These are phyloP conservation scores for Lithophane semibrunnea DNA, from an alignment of 2,888 invertebrate species.

Conservation along the genomic window DNA sequence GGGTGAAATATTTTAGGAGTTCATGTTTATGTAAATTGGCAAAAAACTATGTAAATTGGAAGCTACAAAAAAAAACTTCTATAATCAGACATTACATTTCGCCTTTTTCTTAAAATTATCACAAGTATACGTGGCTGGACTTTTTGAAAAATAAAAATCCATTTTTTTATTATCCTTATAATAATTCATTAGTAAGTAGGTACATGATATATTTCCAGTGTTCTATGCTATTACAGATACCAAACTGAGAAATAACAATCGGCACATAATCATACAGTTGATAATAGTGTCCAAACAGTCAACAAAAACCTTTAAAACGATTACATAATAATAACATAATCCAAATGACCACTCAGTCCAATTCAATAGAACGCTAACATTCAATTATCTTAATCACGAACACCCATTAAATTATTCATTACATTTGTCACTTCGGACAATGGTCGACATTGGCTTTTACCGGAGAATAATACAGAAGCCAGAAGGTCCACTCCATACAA, in stretches of 20 bases:
- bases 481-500: background rate
- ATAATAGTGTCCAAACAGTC: conserved; percentile 9
- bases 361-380: conserved; percentile 66
- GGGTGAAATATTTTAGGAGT: too few species aligned
- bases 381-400: conserved; percentile 74
- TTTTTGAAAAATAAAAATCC: background rate
- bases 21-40: background rate
- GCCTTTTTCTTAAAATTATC: background rate
- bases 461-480: background rate
- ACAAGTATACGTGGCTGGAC: rapidly evolving
- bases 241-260: background rate
- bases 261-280: background rate
- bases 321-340: conserved; percentile 37
- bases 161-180: too few species aligned
- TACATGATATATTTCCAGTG: background rate
- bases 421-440: conserved; percentile 80
- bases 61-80: too few species aligned
- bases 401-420: conserved; percentile 83
- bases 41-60: background rate
- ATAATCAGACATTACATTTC: background rate
- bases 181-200: background rate
- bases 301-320: conserved; percentile 32
- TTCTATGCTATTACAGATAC: background rate
- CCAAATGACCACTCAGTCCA: conserved; percentile 63
- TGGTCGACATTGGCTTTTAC: conserved; percentile 76